phyloP scores from a whole-genome alignment of 53 echinoderm and acorn worm species.

The Crossaster papposus region DNA sequence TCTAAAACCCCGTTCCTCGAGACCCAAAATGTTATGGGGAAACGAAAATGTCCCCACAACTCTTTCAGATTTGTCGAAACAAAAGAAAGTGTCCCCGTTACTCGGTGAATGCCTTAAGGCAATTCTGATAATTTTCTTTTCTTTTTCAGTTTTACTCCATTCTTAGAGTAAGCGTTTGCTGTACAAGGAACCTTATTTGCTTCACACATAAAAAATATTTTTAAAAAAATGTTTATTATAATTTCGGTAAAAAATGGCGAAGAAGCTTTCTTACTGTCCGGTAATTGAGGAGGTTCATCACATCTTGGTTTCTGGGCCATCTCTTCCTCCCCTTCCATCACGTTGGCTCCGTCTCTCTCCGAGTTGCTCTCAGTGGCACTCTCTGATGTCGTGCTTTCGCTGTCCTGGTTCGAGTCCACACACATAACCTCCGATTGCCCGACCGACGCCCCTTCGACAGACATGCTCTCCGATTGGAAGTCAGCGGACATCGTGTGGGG shows the following conservation, averaged over 20 bases:
- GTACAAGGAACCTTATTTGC: too few relatives aligned
- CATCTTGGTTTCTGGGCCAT: background rate
- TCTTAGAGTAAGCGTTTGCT: too few relatives aligned
- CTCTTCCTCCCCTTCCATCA: background rate
- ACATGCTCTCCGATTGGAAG: constrained; percentile 7
- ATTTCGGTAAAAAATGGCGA: background rate
- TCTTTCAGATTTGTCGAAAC: too few relatives aligned
- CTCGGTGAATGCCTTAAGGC: too few relatives aligned
- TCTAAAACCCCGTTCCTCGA: too few relatives aligned
- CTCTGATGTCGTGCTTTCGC: background rate
- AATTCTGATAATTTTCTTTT: too few relatives aligned
- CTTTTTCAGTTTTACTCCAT: too few relatives aligned
- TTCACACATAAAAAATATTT: too few relatives aligned
- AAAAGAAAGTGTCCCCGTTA: too few relatives aligned
- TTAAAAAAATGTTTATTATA: too few relatives aligned
- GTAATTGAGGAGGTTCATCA: constrained; percentile 13
- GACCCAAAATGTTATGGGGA: too few relatives aligned
- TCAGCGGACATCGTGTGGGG: background rate
- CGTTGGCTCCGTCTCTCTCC: background rate
- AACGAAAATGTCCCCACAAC: too few relatives aligned
- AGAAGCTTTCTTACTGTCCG: constrained; percentile 19
- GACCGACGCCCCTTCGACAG: background rate
- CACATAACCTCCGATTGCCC: constrained; percentile 8
- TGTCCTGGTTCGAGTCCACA: background rate
- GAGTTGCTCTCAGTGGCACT: background rate